Conservation (phyloP, 2,113 vertebrate species). For the Lampris incognitus region DNA sequence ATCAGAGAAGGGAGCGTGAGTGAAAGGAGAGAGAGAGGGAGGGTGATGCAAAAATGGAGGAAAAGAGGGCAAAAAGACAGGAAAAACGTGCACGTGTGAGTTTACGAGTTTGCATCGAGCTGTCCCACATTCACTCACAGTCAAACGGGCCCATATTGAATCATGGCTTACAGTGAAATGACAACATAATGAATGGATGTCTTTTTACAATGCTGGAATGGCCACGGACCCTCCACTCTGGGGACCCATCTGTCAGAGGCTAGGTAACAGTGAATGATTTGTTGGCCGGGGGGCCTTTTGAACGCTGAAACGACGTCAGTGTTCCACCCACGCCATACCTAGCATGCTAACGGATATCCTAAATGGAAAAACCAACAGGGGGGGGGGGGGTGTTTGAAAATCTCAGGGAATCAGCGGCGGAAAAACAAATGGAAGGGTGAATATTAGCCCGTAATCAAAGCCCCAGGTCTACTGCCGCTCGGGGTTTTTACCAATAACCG, state of each 20-base stretch:
- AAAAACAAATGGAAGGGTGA: slow-evolving; percentile 54
- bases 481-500: slow-evolving; percentile 2
- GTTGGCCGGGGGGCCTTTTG: slow-evolving; percentile 29
- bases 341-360: slow-evolving; percentile 33
- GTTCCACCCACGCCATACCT: slow-evolving; percentile 24
- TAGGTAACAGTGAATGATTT: slow-evolving; percentile 52
- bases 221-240: slow-evolving; percentile 51
- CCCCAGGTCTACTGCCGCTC: background rate
- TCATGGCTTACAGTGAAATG: slow-evolving; percentile 57
- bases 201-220: slow-evolving; percentile 61
- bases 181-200: slow-evolving; percentile 65
- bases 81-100: slow-evolving; percentile 10
- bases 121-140: slow-evolving; percentile 49
- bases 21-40: background rate
- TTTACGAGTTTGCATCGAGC: slow-evolving; percentile 43
- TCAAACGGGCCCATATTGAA: slow-evolving; percentile 50
- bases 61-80: slow-evolving; percentile 14
- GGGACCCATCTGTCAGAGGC: slow-evolving; percentile 54
- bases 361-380: slow-evolving; percentile 50
- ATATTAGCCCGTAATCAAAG: slow-evolving; percentile 19
- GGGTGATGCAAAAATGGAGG: slow-evolving; percentile 11
- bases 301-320: slow-evolving; percentile 42
- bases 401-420: slow-evolving; percentile 28
- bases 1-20: background rate
- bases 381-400: slow-evolving; percentile 1